A percentile compares a stretch with the other conserved stretches of the same genome.
Conservation (phyloP, 2,888 invertebrate species). For the Conistra vaccinii region DNA sequence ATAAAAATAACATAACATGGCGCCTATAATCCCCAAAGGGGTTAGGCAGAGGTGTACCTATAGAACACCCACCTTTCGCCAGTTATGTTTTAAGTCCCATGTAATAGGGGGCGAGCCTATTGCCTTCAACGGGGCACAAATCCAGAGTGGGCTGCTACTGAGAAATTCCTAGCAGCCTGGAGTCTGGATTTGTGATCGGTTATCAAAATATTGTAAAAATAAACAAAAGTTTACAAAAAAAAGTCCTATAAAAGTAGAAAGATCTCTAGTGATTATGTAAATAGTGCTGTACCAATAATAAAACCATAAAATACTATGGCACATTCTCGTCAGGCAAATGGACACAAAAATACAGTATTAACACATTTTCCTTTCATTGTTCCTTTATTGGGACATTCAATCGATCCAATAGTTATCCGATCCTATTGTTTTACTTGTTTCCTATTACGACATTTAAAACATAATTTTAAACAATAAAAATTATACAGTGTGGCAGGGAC, state of each 20-base stretch:
- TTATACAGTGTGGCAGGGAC: too few relatives aligned
- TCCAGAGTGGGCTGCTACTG: too few relatives aligned
- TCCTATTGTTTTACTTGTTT: neutral
- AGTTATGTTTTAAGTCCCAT: too few relatives aligned
- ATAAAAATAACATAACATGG: too few relatives aligned
- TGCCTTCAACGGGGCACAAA: too few relatives aligned
- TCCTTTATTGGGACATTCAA: neutral
- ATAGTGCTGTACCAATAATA: neutral
- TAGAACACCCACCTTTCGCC: too few relatives aligned
- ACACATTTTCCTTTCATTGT: neutral
- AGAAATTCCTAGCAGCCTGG: too few relatives aligned
- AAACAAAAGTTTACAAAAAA: neutral
- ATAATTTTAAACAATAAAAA: neutral
- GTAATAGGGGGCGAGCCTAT: too few relatives aligned
- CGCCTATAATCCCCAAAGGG: too few relatives aligned
- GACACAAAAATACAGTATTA: constrained; percentile 6
- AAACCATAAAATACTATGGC: neutral
- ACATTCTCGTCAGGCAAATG: neutral
- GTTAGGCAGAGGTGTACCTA: too few relatives aligned
- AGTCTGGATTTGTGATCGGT: too few relatives aligned
- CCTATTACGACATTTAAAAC: constrained; percentile 14
- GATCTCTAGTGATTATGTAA: neutral
- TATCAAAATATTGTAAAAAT: neutral
- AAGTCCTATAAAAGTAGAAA: neutral
- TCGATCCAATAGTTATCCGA: too few relatives aligned